Percentiles rank a stretch among this genome's conserved stretches.
phyloP scores from a whole-genome alignment of 2,888 invertebrate species.

The Euzetes globulus region DNA sequence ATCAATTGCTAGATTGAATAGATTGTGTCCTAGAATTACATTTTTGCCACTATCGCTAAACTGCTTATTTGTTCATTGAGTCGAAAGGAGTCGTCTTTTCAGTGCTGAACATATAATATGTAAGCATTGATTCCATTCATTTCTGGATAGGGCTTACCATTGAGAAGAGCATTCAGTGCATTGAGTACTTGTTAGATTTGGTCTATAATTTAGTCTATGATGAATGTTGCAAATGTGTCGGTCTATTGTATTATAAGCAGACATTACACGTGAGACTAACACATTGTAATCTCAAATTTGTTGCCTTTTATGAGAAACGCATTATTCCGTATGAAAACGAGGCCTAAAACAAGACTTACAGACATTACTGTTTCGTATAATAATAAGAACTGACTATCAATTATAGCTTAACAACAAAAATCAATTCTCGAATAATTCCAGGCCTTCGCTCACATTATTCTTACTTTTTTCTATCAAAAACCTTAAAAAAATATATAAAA shows the following conservation, averaged over 20 bases:
- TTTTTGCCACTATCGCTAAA: background rate
- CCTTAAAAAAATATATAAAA: no score
- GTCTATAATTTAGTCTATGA: slow-evolving; percentile 24
- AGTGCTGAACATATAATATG: background rate
- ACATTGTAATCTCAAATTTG: slow-evolving; percentile 15
- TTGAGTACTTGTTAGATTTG: slow-evolving; percentile 8
- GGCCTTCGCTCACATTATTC: no score
- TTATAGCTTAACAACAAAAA: background rate
- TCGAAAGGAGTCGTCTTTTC: slow-evolving; percentile 8
- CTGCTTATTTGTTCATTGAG: slow-evolving; percentile 22
- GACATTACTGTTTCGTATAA: background rate
- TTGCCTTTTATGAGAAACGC: slow-evolving; percentile 7
- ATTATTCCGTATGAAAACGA: background rate
- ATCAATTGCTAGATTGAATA: slow-evolving; percentile 2
- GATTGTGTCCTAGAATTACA: slow-evolving; percentile 17
- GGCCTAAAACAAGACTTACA: background rate
- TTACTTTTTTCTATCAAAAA: no score
- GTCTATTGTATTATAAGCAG: background rate
- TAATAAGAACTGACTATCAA: background rate
- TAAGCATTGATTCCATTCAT: background rate
- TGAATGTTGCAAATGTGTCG: background rate
- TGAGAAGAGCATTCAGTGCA: no score
- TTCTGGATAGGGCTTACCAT: background rate
- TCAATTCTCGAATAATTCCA: no score
- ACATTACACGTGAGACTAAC: slow-evolving; percentile 27